Base-by-base conservation (phyloP, 1,140 invertebrate genomes). In the Drosophila pallidifrons region DNA sequence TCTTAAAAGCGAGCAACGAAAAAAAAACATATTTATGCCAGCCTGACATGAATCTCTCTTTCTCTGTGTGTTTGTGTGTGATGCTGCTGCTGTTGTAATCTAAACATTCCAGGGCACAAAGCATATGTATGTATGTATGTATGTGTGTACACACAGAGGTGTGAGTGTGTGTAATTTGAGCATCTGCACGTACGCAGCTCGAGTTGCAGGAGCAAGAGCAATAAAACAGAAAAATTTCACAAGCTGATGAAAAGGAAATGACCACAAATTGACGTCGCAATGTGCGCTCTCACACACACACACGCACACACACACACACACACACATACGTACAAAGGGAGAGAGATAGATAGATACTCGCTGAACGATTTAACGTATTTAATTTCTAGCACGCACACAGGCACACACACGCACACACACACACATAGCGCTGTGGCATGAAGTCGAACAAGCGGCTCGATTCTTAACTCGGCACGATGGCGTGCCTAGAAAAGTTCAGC, bases 181-280 rank as follows among this genome's bases (percentile, higher is more conserved):
- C 58, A 75, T 70, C 72, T 70, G 60, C 73, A 75, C 72, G 72
- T 75, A 63, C 60, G 11, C 67, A 64, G 60, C 28, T 63, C 55
- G 35, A 69, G 58, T 63, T 63, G 72, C 66, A 75, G 73, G 49
- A 65, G 51, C 51, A 35, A 60, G n/a, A 59, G 60, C 68, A 76
- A 76, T 65, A 76, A 76, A 76, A 72, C 66, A 85, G 69, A 59
- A 85, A 86, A 86, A 85, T 86, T 87, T 76, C 80, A 66, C 67
- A 73, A 78, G 77, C 83, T 88, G 83, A 88, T 88, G 85, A 88
- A 88, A 88, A 88, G 85, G 80, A 88, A 88, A 89, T 88, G 83
- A 88, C 83, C 83, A 81, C 83, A 89, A 88, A 88, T 88, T 88
- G 83, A 75, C 80, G 73, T 73, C 67, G 73, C 58, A 51, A 64